Percentiles rank a stretch among this genome's conserved stretches.
Conservation (phyloP, 2,888 invertebrate genomes). For the Lochmaea capreae region DNA sequence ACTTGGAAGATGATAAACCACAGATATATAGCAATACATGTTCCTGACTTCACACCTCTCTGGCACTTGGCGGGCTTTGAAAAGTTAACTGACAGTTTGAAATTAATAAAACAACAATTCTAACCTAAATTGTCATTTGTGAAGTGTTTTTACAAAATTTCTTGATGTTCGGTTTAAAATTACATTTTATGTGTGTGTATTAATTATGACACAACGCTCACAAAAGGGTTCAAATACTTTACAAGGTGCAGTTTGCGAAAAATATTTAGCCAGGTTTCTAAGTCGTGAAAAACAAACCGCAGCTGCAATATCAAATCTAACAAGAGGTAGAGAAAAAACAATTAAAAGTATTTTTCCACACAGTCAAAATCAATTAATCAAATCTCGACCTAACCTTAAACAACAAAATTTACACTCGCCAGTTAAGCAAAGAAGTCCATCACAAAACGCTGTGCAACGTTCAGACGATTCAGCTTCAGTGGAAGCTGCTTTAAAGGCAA, state of each 20-base stretch:
- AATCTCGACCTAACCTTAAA: constrained; percentile 39
- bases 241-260: constrained; percentile 47
- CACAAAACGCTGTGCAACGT: constrained; percentile 27
- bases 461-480: constrained; percentile 51
- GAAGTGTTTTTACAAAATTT: constrained; percentile 26
- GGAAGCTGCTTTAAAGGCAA: constrained; percentile 53
- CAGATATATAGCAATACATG: no score
- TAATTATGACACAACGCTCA: constrained; percentile 44
- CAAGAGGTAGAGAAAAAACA: constrained; percentile 39
- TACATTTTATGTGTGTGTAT: constrained; percentile 34
- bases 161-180: constrained; percentile 41
- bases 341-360: constrained; percentile 31
- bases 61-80: constrained; percentile 15
- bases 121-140: constrained; percentile 49
- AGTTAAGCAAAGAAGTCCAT: constrained; percentile 27
- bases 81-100: constrained; percentile 34
- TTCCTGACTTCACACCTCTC: background rate
- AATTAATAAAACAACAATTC: constrained; percentile 45
- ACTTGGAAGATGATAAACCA: no score
- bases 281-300: constrained; percentile 42
- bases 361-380: constrained; percentile 44
- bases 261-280: constrained; percentile 46
- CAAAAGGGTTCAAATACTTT: constrained; percentile 37
- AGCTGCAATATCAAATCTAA: constrained; percentile 16
- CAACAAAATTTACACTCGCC: constrained; percentile 46